Base-by-base conservation (phyloP, 2,797 vertebrate genomes). In the Protonibea diacanthus region DNA sequence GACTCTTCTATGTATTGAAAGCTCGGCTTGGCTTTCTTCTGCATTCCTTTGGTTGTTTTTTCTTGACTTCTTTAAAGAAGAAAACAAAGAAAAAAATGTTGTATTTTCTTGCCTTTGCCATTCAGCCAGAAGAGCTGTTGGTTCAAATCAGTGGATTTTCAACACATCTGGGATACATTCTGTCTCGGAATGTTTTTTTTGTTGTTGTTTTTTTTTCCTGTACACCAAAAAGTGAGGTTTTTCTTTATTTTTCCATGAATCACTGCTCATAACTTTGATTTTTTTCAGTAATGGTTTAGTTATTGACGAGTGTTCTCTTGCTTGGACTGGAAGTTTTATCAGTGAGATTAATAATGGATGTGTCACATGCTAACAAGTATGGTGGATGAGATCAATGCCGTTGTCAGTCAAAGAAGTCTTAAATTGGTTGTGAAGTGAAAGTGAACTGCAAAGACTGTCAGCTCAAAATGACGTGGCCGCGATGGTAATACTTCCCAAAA, bases 1-100 rank as follows among this genome's bases (percentile, higher is more conserved):
- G 40, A 77, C 66, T 86, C 25, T 7, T 69, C 33, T 53, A 33
- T 59, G 21, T 42, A 38, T 33, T 29, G 10, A 56, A 62, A 45
- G 6, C 49, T 55, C 53, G 17, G 13, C 53, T 57, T 38, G 42
- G 1, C 25, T 69, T 76, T 52, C n/a, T 27, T 65, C 17, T n/a
- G 21, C 13, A 10, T 38, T 42, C 17, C 18, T 47, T 48, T 56
- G 1, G 17, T 25, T 64, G 4, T 29, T 33, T 6, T 23, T 58
- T 55, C 27, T 66, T 47, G 48, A 74, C 38, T 44, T 62, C 14
- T 75, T 29, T 12, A 23, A 51, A 38, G 14, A 68, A 62, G 25
- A 42, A 38, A 15, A 7, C 20, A 29, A 47, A 5, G 42, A 40
- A 29, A 67, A n/a, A 5, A n/a, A 13, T 44, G 18, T 44, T 47